Conservation (phyloP, 2,113 vertebrate genomes). For the Mola mola region DNA sequence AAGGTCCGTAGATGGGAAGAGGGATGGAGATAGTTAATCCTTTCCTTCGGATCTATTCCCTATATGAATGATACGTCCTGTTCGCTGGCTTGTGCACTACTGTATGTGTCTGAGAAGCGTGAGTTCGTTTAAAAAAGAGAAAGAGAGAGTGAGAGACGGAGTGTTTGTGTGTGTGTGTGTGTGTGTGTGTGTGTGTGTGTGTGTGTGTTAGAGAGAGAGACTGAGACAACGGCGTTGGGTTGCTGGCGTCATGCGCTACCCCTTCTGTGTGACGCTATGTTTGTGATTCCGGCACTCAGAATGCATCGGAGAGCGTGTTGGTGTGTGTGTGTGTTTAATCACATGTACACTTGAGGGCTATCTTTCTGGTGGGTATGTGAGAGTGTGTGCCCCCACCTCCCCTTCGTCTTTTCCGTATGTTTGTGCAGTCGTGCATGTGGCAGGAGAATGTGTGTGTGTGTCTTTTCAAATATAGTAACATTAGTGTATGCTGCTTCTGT, state of each 20-base stretch:
- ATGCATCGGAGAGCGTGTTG: constrained; percentile 49
- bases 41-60: constrained; percentile 64
- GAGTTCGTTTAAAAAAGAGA: constrained; percentile 22
- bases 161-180: constrained; percentile 19
- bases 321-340: constrained; percentile 34
- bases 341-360: constrained; percentile 49
- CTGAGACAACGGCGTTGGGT: constrained; percentile 52
- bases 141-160: constrained; percentile 7
- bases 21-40: constrained; percentile 73
- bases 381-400: constrained; percentile 38
- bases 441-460: constrained; percentile 55
- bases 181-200: too few relatives aligned
- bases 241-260: constrained; percentile 71
- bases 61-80: constrained; percentile 65
- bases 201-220: constrained; percentile 19
- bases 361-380: constrained; percentile 35
- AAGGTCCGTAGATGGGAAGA: constrained; percentile 59
- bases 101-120: constrained; percentile 44
- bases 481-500: constrained; percentile 77
- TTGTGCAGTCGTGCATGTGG: constrained; percentile 72
- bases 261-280: constrained; percentile 72
- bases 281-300: constrained; percentile 76
- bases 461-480: constrained; percentile 83
- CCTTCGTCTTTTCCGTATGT: constrained; percentile 46
- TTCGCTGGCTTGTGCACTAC: constrained; percentile 44